phyloP scores from a whole-genome alignment of 2,888 invertebrate species.

The Coleophora deauratella region DNA sequence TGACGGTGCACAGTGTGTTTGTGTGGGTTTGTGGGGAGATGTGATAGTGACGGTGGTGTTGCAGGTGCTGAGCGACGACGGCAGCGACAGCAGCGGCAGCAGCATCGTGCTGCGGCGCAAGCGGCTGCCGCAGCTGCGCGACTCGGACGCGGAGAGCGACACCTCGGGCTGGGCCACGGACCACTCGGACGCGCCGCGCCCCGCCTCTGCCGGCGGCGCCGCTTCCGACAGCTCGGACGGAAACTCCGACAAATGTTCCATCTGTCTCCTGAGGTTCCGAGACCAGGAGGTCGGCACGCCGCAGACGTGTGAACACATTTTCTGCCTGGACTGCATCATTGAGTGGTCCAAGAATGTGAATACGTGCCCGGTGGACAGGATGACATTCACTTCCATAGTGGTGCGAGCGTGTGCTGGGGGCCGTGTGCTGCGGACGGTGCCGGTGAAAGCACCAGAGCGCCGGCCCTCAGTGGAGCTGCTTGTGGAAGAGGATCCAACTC shows the following conservation, averaged over 20 bases:
- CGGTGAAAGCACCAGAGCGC: slow-evolving; percentile 72
- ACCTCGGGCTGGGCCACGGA: slow-evolving; percentile 43
- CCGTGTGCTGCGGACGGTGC: slow-evolving; percentile 77
- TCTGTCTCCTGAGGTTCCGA: slow-evolving; percentile 85
- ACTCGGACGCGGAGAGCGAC: slow-evolving; percentile 54
- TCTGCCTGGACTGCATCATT: slow-evolving; percentile 91
- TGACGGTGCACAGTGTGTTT: not conserved
- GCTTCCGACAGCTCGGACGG: slow-evolving; percentile 79
- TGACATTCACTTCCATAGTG: slow-evolving; percentile 83
- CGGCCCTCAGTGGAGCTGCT: slow-evolving; percentile 62
- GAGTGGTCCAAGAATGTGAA: slow-evolving; percentile 97
- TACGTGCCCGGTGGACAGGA: slow-evolving; percentile 94
- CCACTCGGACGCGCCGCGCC: slow-evolving; percentile 20
- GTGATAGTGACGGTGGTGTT: slow-evolving; percentile 22
- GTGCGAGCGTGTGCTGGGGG: slow-evolving; percentile 81
- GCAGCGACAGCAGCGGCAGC: slow-evolving; percentile 56
- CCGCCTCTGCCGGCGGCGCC: slow-evolving; percentile 34
- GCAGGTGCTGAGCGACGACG: slow-evolving; percentile 70
- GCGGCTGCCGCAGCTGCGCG: slow-evolving; percentile 45
- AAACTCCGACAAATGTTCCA: slow-evolving; percentile 89
- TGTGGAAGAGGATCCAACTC: slow-evolving; percentile 79
- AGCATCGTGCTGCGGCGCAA: slow-evolving; percentile 44
- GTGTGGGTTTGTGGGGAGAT: slow-evolving; percentile 3
- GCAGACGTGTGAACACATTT: slow-evolving; percentile 89
- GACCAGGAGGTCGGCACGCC: slow-evolving; percentile 90